phyloP scores from a whole-genome alignment of 1,140 invertebrate species.

The Meloidogyne floridensis region DNA sequence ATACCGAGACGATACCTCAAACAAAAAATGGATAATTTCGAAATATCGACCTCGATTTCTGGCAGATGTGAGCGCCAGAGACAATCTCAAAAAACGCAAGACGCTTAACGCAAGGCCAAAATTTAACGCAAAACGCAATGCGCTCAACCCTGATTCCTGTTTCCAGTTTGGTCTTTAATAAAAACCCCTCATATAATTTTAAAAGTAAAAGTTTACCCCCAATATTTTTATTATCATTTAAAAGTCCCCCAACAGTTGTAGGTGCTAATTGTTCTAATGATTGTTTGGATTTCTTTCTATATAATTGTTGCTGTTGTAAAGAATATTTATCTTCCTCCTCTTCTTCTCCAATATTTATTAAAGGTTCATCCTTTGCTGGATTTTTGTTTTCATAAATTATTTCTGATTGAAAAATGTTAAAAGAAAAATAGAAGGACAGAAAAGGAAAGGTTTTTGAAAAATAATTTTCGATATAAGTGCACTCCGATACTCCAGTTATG shows the following conservation, averaged over 20 bases:
- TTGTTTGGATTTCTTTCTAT: conserved; percentile 25
- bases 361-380: not conserved
- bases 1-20: too few species aligned
- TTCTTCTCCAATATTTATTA: not conserved
- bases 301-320: not conserved
- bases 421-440: conserved; percentile 17
- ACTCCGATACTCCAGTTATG: too few species aligned
- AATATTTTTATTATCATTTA: not conserved
- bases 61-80: too few species aligned
- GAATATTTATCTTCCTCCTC: not conserved
- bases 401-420: not conserved
- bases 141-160: too few species aligned
- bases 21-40: too few species aligned
- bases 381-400: not conserved
- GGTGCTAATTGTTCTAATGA: conserved; percentile 10
- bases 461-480: not conserved
- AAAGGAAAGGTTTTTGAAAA: not conserved
- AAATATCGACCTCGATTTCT: too few species aligned
- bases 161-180: too few species aligned
- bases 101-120: too few species aligned
- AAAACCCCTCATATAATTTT: too few species aligned
- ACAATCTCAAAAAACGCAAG: too few species aligned
- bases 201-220: too few species aligned
- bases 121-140: too few species aligned
- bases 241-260: conserved; percentile 7